Percentiles rank a stretch among this genome's conserved stretches.
phyloP scores from a whole-genome alignment of 2,797 vertebrate species.

The Onychomys torridus region DNA sequence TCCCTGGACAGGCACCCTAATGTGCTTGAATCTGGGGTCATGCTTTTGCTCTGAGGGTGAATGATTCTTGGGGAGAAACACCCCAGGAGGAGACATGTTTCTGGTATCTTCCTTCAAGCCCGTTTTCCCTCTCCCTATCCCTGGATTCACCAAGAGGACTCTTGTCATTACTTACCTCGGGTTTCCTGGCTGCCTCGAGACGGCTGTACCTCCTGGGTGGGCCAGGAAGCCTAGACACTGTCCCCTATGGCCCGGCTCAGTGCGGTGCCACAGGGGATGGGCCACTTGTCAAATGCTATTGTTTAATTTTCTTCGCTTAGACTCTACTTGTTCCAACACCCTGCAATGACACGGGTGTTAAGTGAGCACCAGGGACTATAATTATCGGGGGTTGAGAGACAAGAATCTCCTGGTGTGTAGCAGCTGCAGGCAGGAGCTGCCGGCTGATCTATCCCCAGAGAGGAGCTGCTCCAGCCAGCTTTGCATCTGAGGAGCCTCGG shows the following conservation, averaged over 20 bases:
- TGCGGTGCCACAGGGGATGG: not conserved
- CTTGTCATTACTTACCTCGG: not conserved
- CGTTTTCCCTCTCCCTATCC: not conserved
- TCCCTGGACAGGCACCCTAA: rapidly evolving
- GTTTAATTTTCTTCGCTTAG: constrained; percentile 74
- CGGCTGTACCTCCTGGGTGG: not conserved
- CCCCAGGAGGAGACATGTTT: not conserved
- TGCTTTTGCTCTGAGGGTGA: not conserved
- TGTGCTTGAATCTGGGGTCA: not conserved
- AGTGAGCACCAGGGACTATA: constrained; percentile 71
- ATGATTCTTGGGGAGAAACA: not conserved
- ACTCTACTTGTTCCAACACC: constrained; percentile 72
- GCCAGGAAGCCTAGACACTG: not conserved
- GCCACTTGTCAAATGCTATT: constrained; percentile 69
- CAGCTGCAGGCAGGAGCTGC: constrained; percentile 70
- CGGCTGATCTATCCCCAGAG: constrained; percentile 61
- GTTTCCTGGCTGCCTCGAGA: not conserved
- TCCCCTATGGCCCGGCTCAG: not conserved
- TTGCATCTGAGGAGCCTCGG: not conserved
- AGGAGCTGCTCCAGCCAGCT: not conserved
- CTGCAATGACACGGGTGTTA: constrained; percentile 80
- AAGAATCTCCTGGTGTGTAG: constrained; percentile 74
- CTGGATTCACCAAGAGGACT: not conserved
- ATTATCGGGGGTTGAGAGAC: constrained; percentile 78
- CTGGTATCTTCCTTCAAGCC: not conserved